Evolutionary conservation across 2,888 invertebrate genomes (phyloP).

Genomic region (Synanthedon tipuliformis): DNA sequence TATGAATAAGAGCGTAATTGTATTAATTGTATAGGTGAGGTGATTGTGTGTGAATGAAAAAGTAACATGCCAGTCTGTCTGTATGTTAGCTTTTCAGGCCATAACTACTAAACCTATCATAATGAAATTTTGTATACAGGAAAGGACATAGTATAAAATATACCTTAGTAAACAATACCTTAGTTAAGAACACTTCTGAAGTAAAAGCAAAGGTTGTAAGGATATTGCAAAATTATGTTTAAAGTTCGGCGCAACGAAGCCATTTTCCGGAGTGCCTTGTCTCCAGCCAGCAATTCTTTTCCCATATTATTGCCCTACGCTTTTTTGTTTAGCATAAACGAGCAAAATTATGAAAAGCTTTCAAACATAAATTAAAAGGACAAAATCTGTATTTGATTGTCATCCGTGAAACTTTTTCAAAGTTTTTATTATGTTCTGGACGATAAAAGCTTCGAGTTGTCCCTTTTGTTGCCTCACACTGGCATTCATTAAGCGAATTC

Average conservation of each 20-base stretch:
- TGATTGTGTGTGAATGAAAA: too few species aligned
- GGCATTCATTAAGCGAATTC: conserved; percentile 10
- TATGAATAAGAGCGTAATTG: too few species aligned
- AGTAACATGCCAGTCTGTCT: too few species aligned
- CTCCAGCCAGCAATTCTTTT: conserved; percentile 30
- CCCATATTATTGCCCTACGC: conserved; percentile 36
- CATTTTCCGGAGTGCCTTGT: conserved; percentile 37
- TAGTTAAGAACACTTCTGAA: too few species aligned
- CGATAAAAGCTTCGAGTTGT: conserved; percentile 10
- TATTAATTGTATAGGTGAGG: too few species aligned
- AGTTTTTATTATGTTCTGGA: neutral
- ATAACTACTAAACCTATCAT: too few species aligned
- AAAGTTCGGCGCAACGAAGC: conserved; percentile 38
- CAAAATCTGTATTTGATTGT: conserved; percentile 23
- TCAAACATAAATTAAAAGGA: conserved; percentile 33
- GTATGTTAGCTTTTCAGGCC: too few species aligned
- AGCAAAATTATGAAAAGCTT: conserved; percentile 35
- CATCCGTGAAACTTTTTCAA: conserved; percentile 13
- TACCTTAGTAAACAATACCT: too few species aligned
- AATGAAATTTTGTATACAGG: too few species aligned
- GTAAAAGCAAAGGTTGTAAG: conserved; percentile 4
- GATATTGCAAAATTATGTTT: conserved; percentile 31
- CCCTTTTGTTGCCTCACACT: conserved; percentile 16
- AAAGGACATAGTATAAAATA: too few species aligned
- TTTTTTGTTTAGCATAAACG: conserved; percentile 40